Percentiles rank a stretch among this genome's conserved stretches.
Evolutionary conservation across 2,888 invertebrate species (phyloP).

Genomic region (Caradrina kadenii): DNA sequence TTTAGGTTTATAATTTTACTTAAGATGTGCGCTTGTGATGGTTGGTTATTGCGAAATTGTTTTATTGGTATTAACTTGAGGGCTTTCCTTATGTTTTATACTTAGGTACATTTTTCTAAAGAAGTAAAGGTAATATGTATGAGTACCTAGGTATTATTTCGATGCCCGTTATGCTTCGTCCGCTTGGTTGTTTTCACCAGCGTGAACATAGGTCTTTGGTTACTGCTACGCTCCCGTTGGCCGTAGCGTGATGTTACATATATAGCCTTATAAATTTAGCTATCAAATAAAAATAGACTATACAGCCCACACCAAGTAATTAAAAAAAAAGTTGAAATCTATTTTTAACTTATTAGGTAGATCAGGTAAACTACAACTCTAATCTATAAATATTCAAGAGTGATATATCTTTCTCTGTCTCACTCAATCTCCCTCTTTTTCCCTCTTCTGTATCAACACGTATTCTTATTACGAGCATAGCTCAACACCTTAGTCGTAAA

Average conservation of each 20-base stretch:
- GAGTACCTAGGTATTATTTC: no score
- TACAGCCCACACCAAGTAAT: no score
- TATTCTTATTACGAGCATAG: slow-evolving; percentile 5
- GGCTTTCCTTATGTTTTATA: slow-evolving; percentile 1
- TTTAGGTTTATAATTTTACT: slow-evolving; percentile 55
- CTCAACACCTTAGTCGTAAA: not conserved
- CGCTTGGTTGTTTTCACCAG: no score
- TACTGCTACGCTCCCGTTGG: no score
- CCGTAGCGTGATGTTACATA: no score
- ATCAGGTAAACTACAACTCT: not conserved
- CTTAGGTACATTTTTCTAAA: not conserved
- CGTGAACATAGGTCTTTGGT: no score
- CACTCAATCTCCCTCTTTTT: not conserved
- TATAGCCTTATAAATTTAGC: no score
- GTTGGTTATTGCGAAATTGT: slow-evolving; percentile 27
- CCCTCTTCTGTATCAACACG: not conserved
- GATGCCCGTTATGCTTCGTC: no score
- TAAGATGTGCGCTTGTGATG: slow-evolving; percentile 13
- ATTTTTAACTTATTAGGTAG: not conserved
- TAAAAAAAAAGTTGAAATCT: not conserved
- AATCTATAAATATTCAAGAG: not conserved
- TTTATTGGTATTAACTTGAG: slow-evolving; percentile 24
- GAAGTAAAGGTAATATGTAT: not conserved
- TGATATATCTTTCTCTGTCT: not conserved
- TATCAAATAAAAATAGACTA: no score